phyloP scores from a whole-genome alignment of 2,797 vertebrate species.

The Clarias platycephalus region DNA sequence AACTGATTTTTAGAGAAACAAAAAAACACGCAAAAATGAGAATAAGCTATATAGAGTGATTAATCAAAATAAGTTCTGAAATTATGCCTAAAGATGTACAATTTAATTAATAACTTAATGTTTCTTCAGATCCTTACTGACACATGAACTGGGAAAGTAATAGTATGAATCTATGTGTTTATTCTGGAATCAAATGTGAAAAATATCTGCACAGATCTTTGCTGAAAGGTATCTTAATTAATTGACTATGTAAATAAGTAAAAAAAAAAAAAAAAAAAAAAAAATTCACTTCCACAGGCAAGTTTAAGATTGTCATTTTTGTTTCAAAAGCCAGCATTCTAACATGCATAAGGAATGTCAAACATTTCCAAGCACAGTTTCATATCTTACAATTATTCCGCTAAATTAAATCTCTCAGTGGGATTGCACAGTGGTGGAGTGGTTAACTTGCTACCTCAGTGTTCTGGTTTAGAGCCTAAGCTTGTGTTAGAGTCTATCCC shows the following conservation, averaged over 20 bases:
- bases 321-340: conserved; percentile 1
- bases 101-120: background rate
- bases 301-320: background rate
- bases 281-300: background rate
- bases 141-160: background rate
- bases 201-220: background rate
- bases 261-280: background rate
- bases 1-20: background rate
- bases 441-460: background rate
- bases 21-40: background rate
- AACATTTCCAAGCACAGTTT: conserved; percentile 26
- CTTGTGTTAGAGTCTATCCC: background rate
- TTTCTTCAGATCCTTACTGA: background rate
- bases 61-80: background rate
- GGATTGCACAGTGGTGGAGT: background rate
- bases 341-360: conserved; percentile 19
- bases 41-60: background rate
- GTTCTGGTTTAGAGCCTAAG: background rate
- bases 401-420: conserved; percentile 33
- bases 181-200: background rate
- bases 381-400: conserved; percentile 37
- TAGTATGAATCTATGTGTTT: background rate
- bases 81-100: background rate
- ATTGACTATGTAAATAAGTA: background rate
- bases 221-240: background rate